A percentile compares a stretch with the other conserved stretches of the same genome.
phyloP scores from a whole-genome alignment of 2,888 invertebrate species.

The Drosophila testacea region DNA sequence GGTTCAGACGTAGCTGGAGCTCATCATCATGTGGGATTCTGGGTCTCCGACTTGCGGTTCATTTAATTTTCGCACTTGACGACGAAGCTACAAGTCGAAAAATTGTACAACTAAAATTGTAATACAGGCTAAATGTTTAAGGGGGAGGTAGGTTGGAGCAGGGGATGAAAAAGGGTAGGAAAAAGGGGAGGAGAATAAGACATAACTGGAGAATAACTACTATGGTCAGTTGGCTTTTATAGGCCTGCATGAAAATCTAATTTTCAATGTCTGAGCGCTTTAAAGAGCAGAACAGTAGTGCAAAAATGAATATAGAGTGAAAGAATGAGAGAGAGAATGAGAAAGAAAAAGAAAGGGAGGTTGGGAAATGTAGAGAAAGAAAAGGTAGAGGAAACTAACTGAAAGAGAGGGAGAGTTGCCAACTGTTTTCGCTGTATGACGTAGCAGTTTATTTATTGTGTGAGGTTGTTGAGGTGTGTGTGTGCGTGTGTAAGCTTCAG shows the following conservation, averaged over 20 bases:
- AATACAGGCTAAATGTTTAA: constrained; percentile 25
- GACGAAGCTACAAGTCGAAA: constrained; percentile 31
- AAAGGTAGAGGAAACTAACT: no score
- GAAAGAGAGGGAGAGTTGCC: constrained; percentile 29
- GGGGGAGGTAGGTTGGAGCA: constrained; percentile 7
- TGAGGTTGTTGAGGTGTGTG: constrained; percentile 57
- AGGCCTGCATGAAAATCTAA: constrained; percentile 58
- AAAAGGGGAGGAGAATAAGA: no score
- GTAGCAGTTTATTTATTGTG: constrained; percentile 75
- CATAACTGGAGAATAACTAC: constrained; percentile 11
- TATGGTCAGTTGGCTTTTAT: constrained; percentile 44
- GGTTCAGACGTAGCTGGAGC: constrained; percentile 19
- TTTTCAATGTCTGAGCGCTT: constrained; percentile 53
- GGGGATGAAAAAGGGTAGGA: not conserved
- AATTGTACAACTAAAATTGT: constrained; percentile 25
- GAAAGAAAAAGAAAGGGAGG: not conserved
- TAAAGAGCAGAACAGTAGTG: constrained; percentile 22
- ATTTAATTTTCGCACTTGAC: constrained; percentile 78
- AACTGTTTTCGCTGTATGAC: constrained; percentile 73
- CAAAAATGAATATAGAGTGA: not conserved
- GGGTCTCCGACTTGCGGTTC: constrained; percentile 67
- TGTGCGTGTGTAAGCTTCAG: constrained; percentile 49
- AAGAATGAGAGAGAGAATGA: not conserved
- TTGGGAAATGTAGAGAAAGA: not conserved
- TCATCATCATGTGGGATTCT: constrained; percentile 30